A percentile compares a stretch with the other conserved stretches of the same genome.
Conservation (phyloP, 2,113 vertebrate genomes). For the Neofelis nebulosa region DNA sequence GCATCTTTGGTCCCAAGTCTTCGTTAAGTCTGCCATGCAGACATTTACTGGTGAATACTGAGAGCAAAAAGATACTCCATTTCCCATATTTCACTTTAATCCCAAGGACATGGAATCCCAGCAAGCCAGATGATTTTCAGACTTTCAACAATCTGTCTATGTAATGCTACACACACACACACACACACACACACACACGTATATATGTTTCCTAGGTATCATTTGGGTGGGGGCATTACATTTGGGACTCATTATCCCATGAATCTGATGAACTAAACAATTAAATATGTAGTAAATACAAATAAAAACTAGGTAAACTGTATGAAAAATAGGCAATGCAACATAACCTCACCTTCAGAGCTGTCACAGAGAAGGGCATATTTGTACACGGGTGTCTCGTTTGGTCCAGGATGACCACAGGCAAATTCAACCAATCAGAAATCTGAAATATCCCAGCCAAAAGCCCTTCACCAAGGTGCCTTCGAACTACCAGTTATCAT, state of each 20-base stretch:
- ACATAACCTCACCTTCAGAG: background rate
- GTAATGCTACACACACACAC: background rate
- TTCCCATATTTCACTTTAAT: background rate
- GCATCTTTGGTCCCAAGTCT: background rate
- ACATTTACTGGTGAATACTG: background rate
- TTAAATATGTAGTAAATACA: background rate
- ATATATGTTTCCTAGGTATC: background rate
- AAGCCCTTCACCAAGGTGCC: background rate
- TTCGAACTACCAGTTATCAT: background rate
- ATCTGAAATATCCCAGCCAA: background rate
- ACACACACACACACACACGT: too few species aligned
- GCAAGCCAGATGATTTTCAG: background rate
- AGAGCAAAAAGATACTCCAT: background rate
- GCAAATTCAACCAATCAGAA: background rate
- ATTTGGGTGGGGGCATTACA: background rate
- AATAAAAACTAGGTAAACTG: background rate
- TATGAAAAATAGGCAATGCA: background rate
- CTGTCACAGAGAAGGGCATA: too few species aligned
- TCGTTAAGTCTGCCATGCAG: background rate
- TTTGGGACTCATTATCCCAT: background rate
- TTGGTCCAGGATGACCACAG: background rate
- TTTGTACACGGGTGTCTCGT: rapidly evolving
- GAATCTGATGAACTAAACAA: background rate
- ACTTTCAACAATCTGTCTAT: background rate
- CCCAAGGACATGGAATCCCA: background rate